Percentiles rank a stretch among this genome's conserved stretches.
Evolutionary conservation across 2,797 vertebrate genomes (phyloP).

Genomic region (Gallinago solitaria): DNA sequence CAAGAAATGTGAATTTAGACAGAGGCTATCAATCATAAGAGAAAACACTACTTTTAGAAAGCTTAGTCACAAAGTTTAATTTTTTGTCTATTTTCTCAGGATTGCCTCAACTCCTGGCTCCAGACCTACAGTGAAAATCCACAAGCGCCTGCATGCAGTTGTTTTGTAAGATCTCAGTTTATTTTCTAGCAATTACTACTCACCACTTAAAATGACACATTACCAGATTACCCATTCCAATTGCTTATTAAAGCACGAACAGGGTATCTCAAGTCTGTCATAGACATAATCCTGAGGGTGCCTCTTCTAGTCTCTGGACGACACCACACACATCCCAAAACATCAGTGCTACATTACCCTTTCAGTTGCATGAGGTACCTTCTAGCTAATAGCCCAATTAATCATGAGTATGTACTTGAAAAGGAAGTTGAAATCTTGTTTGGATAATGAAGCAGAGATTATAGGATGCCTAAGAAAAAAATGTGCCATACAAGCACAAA

Average conservation of each 20-base stretch:
- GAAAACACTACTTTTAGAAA: neutral
- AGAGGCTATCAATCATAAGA: neutral
- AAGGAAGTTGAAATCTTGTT: constrained; percentile 74
- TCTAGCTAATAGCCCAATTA: constrained; percentile 75
- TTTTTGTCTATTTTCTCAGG: neutral
- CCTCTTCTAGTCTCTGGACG: constrained; percentile 39
- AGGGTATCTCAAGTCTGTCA: neutral
- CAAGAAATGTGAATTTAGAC: neutral
- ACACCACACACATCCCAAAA: constrained; percentile 42
- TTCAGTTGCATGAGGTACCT: constrained; percentile 62
- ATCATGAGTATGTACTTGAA: constrained; percentile 77
- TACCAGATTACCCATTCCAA: constrained; percentile 19
- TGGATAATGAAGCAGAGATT: constrained; percentile 80
- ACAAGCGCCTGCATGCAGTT: neutral
- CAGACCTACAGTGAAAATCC: constrained; percentile 4
- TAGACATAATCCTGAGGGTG: constrained; percentile 39
- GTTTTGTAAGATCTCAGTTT: constrained; percentile 30
- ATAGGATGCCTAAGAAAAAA: constrained; percentile 67
- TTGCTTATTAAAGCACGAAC: constrained; percentile 34
- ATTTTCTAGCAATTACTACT: constrained; percentile 40
- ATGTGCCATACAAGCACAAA: constrained; percentile 46
- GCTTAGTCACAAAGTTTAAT: neutral
- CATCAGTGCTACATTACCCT: constrained; percentile 47
- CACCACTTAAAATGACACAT: neutral
- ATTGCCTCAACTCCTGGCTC: neutral